Evolutionary conservation across 2,113 vertebrate species (phyloP), one percentile per base, ranked within the genome.

Genomic region (Ceratotherium simum): DNA sequence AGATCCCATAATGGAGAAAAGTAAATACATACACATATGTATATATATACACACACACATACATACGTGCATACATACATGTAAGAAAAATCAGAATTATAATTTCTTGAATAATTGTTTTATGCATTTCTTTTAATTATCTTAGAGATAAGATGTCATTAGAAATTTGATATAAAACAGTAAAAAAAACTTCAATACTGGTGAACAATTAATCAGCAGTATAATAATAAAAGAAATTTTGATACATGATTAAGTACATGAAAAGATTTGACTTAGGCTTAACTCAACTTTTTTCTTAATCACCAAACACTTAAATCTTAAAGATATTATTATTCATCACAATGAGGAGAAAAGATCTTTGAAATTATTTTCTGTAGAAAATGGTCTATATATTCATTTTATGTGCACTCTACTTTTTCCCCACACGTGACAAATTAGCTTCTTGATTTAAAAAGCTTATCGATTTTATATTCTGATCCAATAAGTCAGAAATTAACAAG

Each of bases 221-320:
- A 10, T 97, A 81, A 95, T 64, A 72, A 31, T 65, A 65, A 95
- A 80, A 86, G 5, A 90, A 75, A 60, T 56, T 81, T 91, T 70
- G 70, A 69, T 70, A 29, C 16, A 46, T 51, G 7, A 96, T 69
- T 76, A 91, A 88, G 4, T 64, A 48, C 23, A 78, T 48, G 51
- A 12, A 73, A 65, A 72, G 9, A 78, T 48, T 70, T 91, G 2
- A 93, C 13, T 56, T 64, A 33, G 65, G 20, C 18, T 94, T 70
- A 93, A 75, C 23, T 91, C 42, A 64, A 23, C 20, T 92, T 90
- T 10, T 6, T 80, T 84, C 5, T 85, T 31, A 73, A 69, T 80
- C 27, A 93, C 7, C 5, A 11, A n/a, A 81, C 62, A 16, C 58
- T 96, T 36, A 65, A 64, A 54, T 87, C 25, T 17, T 91, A 62